Evolutionary conservation across 2,797 vertebrate species (phyloP).

Genomic region (Odontamblyopus lacepedii): DNA sequence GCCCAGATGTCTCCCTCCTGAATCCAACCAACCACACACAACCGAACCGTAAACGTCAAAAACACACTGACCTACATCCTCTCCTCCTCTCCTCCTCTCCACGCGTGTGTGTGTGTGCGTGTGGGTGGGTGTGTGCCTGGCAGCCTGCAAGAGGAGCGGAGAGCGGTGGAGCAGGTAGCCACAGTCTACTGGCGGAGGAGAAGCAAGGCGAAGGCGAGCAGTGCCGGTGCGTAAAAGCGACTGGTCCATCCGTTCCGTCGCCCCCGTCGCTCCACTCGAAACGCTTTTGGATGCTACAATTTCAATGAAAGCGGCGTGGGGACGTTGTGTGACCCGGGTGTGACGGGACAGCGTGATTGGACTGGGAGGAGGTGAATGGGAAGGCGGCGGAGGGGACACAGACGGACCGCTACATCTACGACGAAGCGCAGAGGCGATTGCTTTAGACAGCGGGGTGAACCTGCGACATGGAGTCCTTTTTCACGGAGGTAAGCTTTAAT

Average conservation of each 20-base stretch:
- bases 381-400: conserved; percentile 30
- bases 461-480: conserved; percentile 77
- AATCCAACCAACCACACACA: background rate
- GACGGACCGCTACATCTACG: conserved; percentile 19
- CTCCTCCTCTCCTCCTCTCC: background rate
- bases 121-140: conserved; percentile 19
- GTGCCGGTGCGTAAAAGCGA: conserved; percentile 13
- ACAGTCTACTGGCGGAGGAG: background rate
- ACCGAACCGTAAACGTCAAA: background rate
- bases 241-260: conserved; percentile 43
- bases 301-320: conserved; percentile 45
- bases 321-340: conserved; percentile 38
- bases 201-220: background rate
- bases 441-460: conserved; percentile 36
- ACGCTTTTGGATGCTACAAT: background rate
- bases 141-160: background rate
- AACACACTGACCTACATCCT: background rate
- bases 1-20: background rate
- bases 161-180: background rate
- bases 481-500: conserved; percentile 74
- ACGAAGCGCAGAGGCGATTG: background rate
- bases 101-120: background rate
- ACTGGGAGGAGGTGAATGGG: conserved; percentile 60
- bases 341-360: background rate
- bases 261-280: background rate